These are phyloP conservation scores for Eupithecia subumbrata DNA, from an alignment of 2,888 invertebrate species.

Conservation along the genomic window DNA sequence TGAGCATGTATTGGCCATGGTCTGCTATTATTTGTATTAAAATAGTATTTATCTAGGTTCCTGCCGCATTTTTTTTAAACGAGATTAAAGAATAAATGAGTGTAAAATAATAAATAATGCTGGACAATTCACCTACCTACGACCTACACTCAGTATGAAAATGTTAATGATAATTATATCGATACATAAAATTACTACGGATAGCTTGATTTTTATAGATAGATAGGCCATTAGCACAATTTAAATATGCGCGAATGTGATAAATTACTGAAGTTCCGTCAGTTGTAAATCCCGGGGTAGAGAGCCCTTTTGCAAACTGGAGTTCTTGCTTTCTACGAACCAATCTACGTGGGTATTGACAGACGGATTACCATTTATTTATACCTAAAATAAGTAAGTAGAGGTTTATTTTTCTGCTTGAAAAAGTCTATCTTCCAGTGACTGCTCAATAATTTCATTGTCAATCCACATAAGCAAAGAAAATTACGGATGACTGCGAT, in stretches of 20 bases:
- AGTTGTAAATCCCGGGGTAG: conserved; percentile 42
- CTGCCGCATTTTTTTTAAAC: no score
- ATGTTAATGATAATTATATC: no score
- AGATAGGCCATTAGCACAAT: neutral
- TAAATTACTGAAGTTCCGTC: conserved; percentile 42
- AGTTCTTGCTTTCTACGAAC: neutral
- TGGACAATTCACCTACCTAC: no score
- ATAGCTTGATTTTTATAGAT: neutral
- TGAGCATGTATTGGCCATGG: no score
- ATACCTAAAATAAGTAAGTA: neutral
- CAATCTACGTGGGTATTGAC: neutral
- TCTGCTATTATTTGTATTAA: no score
- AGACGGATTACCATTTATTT: neutral
- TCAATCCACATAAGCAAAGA: neutral
- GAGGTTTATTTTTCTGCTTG: neutral
- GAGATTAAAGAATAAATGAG: no score
- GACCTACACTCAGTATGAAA: no score
- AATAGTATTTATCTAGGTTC: no score
- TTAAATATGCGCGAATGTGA: conserved; percentile 32
- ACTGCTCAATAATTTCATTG: neutral
- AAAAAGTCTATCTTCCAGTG: neutral
- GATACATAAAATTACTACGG: no score
- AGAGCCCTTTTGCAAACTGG: conserved; percentile 26
- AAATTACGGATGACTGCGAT: no score
- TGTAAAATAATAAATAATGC: no score